Evolutionary conservation across 2,888 invertebrate genomes (phyloP).

Genomic region (Suillia variegata): DNA sequence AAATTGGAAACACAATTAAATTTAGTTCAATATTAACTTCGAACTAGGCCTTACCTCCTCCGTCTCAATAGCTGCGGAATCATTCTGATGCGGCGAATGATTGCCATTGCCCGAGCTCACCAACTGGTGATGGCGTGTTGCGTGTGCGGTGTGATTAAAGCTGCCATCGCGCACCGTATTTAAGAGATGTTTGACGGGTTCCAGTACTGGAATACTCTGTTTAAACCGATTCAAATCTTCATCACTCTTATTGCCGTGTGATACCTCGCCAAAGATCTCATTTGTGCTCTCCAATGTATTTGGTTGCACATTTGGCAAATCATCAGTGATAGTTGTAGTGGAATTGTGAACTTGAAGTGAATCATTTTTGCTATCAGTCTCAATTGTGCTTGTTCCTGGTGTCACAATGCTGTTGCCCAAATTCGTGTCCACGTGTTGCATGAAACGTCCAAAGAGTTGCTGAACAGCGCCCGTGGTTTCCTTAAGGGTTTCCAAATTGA

Average conservation of each 20-base stretch:
- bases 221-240: slow-evolving; percentile 47
- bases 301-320: slow-evolving; percentile 33
- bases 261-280: slow-evolving; percentile 34
- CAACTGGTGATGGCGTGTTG: slow-evolving; percentile 43
- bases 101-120: slow-evolving; percentile 35
- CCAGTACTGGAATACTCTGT: slow-evolving; percentile 49
- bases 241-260: slow-evolving; percentile 21
- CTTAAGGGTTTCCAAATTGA: slow-evolving; percentile 41
- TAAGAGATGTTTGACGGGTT: slow-evolving; percentile 54
- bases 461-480: not conserved
- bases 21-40: no score
- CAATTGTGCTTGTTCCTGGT: no score
- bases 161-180: slow-evolving; percentile 51
- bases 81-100: slow-evolving; percentile 32
- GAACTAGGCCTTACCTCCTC: no score
- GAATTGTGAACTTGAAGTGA: not conserved
- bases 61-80: slow-evolving; percentile 51
- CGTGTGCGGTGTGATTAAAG: slow-evolving; percentile 46
- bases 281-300: slow-evolving; percentile 40
- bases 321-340: slow-evolving; percentile 38
- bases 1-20: slow-evolving; percentile 25
- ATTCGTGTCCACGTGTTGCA: slow-evolving; percentile 37
- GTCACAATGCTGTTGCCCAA: slow-evolving; percentile 28
- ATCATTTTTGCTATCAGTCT: no score
- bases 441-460: slow-evolving; percentile 35